Evolutionary conservation across 1,140 invertebrate species (phyloP), one percentile per base, ranked within the genome.

Genomic region (Mercenaria mercenaria): DNA sequence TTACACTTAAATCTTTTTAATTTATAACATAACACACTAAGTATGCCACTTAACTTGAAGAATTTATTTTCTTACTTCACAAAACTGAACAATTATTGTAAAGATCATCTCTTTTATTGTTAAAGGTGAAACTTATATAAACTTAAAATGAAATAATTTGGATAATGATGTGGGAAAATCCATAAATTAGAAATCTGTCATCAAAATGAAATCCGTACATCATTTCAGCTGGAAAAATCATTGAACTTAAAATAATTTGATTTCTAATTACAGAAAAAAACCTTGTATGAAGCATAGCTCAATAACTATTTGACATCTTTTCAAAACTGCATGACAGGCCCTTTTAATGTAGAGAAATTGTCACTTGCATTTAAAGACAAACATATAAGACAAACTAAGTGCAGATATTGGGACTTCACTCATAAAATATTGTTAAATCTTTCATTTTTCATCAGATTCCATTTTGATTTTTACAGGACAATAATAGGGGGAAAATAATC

Each of bases 181-280:
- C 34, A 72, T 72, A 72, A 72, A 72, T 39, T 39, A 8, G 13
- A 29, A 23, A 72, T 72, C 67, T 72, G 67, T 72, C 67, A 72
- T 32, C 67, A 39, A 32, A 39, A 13, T 72, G 67, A 72, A 72
- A 72, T n/a, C 15, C 39, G 67, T 72, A 72, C 32, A 39, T 72
- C 13, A 72, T 72, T 29, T 72, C 4, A n/a, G 32, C 29, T 8
- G 39, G n/a, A 47, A 72, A 37, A 64, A 29, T 41, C 2, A 39
- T 13, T 39, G 34, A 37, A 20, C 32, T 72, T 72, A 32, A 29
- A 72, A 39, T 20, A 72, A 72, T 29, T 29, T 11, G 29, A 64
- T 64, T 41, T 41, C 34, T 72, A 72, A 72, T 72, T 72, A 72
- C 1, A 72, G 67, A 72, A 72, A 72, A 64, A 59, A 23, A n/a